Evolutionary conservation across 2,888 invertebrate genomes (phyloP).

Genomic region (Drosophila peninsularis): DNA sequence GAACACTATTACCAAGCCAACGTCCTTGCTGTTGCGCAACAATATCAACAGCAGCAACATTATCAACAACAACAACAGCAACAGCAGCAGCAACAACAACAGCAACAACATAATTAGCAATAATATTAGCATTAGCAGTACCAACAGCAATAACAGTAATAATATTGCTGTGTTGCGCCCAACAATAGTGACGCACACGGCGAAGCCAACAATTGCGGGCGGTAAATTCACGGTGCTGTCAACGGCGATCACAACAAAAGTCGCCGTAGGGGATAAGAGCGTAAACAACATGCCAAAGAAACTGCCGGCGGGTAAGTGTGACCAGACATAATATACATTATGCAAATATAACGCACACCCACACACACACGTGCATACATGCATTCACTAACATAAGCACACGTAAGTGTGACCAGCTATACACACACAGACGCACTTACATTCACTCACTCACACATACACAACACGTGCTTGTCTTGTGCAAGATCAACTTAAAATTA

Average conservation of each 20-base stretch:
- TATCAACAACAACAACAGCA: slow-evolving; percentile 26
- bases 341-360: background rate
- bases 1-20: slow-evolving; percentile 35
- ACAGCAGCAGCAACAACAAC: slow-evolving; percentile 16
- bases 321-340: slow-evolving; percentile 3
- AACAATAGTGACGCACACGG: slow-evolving; percentile 39
- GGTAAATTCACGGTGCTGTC: slow-evolving; percentile 61
- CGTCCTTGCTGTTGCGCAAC: slow-evolving; percentile 37
- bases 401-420: too few species aligned
- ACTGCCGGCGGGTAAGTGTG: slow-evolving; percentile 61
- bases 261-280: slow-evolving; percentile 41
- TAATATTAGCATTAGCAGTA: background rate
- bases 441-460: too few species aligned
- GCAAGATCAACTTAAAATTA: slow-evolving; percentile 34
- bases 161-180: slow-evolving; percentile 32
- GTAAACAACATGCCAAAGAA: slow-evolving; percentile 73
- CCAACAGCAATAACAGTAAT: slow-evolving; percentile 8
- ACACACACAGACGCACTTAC: too few species aligned
- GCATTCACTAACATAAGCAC: background rate
- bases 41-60: slow-evolving; percentile 75
- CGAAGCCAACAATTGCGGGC: slow-evolving; percentile 47
- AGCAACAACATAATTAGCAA: background rate
- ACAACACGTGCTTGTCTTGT: background rate
- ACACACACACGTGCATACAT: background rate
- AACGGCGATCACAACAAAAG: slow-evolving; percentile 50